Percentiles rank a stretch among this genome's conserved stretches.
These are phyloP conservation scores for Umimayanthus chanpuru DNA, from an alignment of 92 coral and sea anemone genomes.

Conservation along the genomic window DNA sequence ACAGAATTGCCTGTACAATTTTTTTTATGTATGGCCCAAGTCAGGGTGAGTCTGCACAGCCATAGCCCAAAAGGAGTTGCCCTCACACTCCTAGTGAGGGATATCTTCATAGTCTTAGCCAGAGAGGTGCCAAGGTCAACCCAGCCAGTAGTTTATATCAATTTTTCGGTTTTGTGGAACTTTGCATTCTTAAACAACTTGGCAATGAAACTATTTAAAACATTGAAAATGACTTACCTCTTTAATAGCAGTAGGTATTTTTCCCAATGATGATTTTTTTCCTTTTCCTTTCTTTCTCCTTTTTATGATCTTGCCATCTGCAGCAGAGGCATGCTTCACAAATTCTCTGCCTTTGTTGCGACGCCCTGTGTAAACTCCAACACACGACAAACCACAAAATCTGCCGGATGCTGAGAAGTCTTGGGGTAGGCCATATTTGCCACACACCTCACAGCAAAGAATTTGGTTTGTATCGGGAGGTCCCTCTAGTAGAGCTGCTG, in stretches of 20 bases:
- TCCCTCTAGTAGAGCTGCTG: conserved; percentile 57
- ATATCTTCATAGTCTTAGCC: too few species aligned
- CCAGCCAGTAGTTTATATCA: too few species aligned
- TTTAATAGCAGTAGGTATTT: conserved; percentile 20
- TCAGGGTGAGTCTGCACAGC: too few species aligned
- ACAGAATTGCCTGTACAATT: too few species aligned
- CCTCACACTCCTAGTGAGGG: too few species aligned
- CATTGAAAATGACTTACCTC: conserved; percentile 22
- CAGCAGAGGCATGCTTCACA: conserved; percentile 64
- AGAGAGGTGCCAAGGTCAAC: too few species aligned
- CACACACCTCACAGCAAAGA: conserved; percentile 96
- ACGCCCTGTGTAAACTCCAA: conserved; percentile 95
- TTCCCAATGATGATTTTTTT: conserved; percentile 46
- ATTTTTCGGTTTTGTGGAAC: background rate
- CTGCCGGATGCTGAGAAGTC: conserved; percentile 96
- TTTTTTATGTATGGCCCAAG: too few species aligned
- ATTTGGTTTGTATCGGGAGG: conserved; percentile 82
- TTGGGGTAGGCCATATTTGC: conserved; percentile 92
- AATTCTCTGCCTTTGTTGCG: conserved; percentile 93
- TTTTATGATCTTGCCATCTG: conserved; percentile 83
- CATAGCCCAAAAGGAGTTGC: too few species aligned
- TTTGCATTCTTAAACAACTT: background rate
- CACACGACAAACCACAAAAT: conserved; percentile 96
- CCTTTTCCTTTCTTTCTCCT: conserved; percentile 84
- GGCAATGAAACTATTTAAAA: background rate